A percentile compares a stretch with the other conserved stretches of the same genome.
phyloP scores from a whole-genome alignment of 2,888 invertebrate species.

The Lordiphosa fenestrarum region DNA sequence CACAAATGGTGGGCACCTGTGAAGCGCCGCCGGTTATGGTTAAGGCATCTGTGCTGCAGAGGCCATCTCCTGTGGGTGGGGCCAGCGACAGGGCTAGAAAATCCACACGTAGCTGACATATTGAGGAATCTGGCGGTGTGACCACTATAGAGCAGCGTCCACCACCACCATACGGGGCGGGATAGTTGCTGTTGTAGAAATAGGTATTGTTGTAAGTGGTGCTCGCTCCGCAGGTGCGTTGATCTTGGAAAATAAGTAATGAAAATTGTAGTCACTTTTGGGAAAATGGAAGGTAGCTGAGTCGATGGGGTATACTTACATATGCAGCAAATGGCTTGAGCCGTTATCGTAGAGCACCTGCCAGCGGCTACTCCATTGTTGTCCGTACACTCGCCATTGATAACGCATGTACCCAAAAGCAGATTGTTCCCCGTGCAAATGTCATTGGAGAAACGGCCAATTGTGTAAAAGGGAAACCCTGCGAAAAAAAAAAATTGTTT shows the following conservation, averaged over 20 bases:
- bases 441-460: slow-evolving; percentile 88
- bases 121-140: slow-evolving; percentile 83
- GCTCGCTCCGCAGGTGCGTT: slow-evolving; percentile 86
- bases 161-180: slow-evolving; percentile 86
- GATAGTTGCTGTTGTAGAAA: slow-evolving; percentile 89
- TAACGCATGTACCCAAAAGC: slow-evolving; percentile 88
- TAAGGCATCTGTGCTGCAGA: slow-evolving; percentile 86
- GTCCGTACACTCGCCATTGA: slow-evolving; percentile 87
- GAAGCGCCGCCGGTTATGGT: slow-evolving; percentile 86
- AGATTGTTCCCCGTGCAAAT: slow-evolving; percentile 85
- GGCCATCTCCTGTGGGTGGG: slow-evolving; percentile 87
- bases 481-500: slow-evolving; percentile 18
- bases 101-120: slow-evolving; percentile 87
- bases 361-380: slow-evolving; percentile 87
- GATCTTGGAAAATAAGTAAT: slow-evolving; percentile 81
- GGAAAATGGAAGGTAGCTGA: too few species aligned
- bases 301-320: slow-evolving; percentile 82
- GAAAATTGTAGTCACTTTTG: background rate
- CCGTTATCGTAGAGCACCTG: slow-evolving; percentile 84
- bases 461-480: slow-evolving; percentile 87
- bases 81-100: slow-evolving; percentile 87
- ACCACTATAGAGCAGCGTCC: slow-evolving; percentile 86
- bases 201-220: slow-evolving; percentile 91
- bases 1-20: slow-evolving; percentile 87
- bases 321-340: slow-evolving; percentile 90